Evolutionary conservation across 1,140 invertebrate species (phyloP), one percentile per base, ranked within the genome.

Genomic region (Drosophila carrolli): DNA sequence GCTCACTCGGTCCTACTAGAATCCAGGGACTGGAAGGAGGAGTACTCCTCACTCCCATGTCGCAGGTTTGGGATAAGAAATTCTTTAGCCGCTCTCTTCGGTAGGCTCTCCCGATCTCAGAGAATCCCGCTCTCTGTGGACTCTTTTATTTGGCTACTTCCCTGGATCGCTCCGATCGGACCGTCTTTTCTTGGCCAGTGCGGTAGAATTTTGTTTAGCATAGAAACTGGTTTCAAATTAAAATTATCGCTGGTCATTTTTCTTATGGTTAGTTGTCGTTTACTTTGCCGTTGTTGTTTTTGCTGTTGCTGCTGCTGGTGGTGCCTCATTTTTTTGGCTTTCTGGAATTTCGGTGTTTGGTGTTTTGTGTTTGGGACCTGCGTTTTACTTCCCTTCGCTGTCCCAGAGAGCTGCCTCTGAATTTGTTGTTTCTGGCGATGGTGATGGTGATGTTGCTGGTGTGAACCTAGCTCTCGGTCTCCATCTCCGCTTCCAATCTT

Each of bases 201-300:
- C 57, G 63, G 75, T 81, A 72, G 71, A 79, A 89, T 84, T 89
- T 86, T 88, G 83, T 84, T 88, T 88, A 82, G 80, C 88, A 90
- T 83, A 86, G 81, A 91, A 91, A 91, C 88, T 91, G 88, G 88
- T 91, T 91, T 91, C 89, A 84, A 91, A 91, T 91, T 91, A 91
- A 91, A 91, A 91, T 91, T 91, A 91, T 91, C 89, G 89, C 72
- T 89, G 89, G 90, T 91, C 88, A 91, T 91, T 91, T 91, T 91
- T 91, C 84, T 78, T 91, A 89, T 89, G 85, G 76, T 84, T 88
- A 88, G 83, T 89, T 88, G 84, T 89, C 84, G 83, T 88, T 88
- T 88, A 89, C 76, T 88, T 88, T 68, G 77, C 72, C 71, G 82
- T 70, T 77, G 66, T 74, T 75, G 57, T 75, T 59, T 29, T 27